Evolutionary conservation across 1,140 invertebrate species (phyloP), one percentile per base, ranked within the genome.

Genomic region (Colletes gigas): DNA sequence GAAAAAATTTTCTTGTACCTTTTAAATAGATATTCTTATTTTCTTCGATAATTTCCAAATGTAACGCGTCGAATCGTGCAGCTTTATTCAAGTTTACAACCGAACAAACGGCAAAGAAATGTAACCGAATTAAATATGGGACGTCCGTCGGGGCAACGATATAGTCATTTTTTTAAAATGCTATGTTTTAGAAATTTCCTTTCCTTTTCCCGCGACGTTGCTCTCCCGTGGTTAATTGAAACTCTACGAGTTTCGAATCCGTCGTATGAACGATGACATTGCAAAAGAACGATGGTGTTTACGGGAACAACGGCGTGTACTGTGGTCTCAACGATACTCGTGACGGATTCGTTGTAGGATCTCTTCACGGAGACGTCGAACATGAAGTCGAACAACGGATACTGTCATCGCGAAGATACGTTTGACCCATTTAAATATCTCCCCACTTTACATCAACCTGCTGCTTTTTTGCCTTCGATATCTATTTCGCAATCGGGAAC

Each of bases 401-500:
- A 74, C 84, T 83, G 69, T 83, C 79, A 85, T 86, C 54, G 81
- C 9, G 52, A 19, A 83, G 73, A 78, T 54, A 86, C 59, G 77
- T 84, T 87, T 86, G 84, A 87, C 85, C 84, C 73, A 86, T 87
- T 87, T 86, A 54, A 65, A 78, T 68, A 69, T 66, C 71, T 86
- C 84, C 81, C 84, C 81, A 83, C 85, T 86, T 80, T 71, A 47
- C 72, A 80, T 81, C 81, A 87, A 83, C 77, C 69, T 83, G 76
- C 74, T 82, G 67, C n/a, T 69, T 77, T 67, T 70, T 76, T 81
- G 77, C 30, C 70, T 63, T 30, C 70, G 83, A 73, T 59, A 41
- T 44, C 66, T 78, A 71, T 86, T 83, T 76, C 68, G 41, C 75
- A 83, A 86, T 76, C 62, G 47, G 62, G 59, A 63, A 71, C 50